A percentile compares a stretch with the other conserved stretches of the same genome.
Conservation (phyloP, 1,140 invertebrate species). For the Drosophila arizonae region DNA sequence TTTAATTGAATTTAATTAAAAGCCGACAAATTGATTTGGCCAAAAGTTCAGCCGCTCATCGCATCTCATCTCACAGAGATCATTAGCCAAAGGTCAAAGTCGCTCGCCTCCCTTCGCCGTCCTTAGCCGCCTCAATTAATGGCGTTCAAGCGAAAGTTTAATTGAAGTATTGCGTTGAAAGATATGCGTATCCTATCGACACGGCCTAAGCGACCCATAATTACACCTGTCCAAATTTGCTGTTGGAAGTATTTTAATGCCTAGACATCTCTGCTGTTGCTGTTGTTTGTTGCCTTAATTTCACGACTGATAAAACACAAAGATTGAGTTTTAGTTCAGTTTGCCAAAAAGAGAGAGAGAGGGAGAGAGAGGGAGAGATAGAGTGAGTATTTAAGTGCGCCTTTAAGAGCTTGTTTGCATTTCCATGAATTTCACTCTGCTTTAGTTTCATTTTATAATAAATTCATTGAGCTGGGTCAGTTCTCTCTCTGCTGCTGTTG, state of each 20-base stretch:
- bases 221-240: slow-evolving; percentile 74
- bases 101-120: neutral
- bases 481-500: neutral
- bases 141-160: slow-evolving; percentile 73
- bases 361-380: neutral
- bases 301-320: slow-evolving; percentile 78
- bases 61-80: slow-evolving; percentile 25
- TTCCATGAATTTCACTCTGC: slow-evolving; percentile 1
- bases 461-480: slow-evolving; percentile 24
- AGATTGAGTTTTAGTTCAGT: slow-evolving; percentile 45
- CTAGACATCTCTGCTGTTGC: slow-evolving; percentile 24
- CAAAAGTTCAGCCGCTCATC: slow-evolving; percentile 34
- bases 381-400: slow-evolving; percentile 12
- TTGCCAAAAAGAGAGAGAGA: slow-evolving; percentile 1
- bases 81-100: slow-evolving; percentile 52
- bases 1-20: slow-evolving; percentile 81
- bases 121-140: slow-evolving; percentile 57
- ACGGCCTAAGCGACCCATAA: slow-evolving; percentile 53
- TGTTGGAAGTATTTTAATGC: slow-evolving; percentile 44
- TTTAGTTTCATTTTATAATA: slow-evolving; percentile 4
- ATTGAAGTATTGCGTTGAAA: slow-evolving; percentile 53
- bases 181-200: slow-evolving; percentile 46
- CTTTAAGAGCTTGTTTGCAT: slow-evolving; percentile 16
- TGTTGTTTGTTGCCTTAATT: slow-evolving; percentile 56
- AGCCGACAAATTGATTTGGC: slow-evolving; percentile 74